Evolutionary conservation across 2,888 invertebrate species (phyloP), one percentile per base, ranked within the genome.

Genomic region (Cynaeus angustus): DNA sequence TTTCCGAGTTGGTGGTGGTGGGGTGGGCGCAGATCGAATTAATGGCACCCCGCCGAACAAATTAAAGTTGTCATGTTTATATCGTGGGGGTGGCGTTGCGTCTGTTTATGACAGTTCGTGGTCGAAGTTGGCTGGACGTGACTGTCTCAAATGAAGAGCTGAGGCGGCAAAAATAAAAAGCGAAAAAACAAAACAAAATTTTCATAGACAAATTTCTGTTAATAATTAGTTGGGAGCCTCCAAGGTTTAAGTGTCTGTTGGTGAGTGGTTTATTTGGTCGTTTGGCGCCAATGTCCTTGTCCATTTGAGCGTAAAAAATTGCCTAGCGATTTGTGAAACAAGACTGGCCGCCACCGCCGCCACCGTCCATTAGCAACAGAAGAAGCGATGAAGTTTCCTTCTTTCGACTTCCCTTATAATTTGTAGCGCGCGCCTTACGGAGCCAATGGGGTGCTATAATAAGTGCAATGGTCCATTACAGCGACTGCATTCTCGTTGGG

Each of bases 401-500:
- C 56, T 21, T 46, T 45, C 38, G 67, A 45, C 61, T 66, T 50
- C 66, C 16, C 9, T 14, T 41, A 64, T 67, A 70, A 70, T 70
- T 70, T 70, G 75, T 72, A 72, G 55, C 52, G 75, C 69, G 70
- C 69, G 73, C 21, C 59, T 38, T 21, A 12, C 73, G 75, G 74
- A 80, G 79, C 79, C 83, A 84, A 84, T 84, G 83, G 83, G 78
- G 82, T 82, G 83, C 80, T 78, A 80, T 82, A 83, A 83, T 83
- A 80, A 82, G 82, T 80, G 83, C 82, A 83, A 83, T 83, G 83
- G 82, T 79, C 83, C 82, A 82, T 83, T 61, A 66, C 80, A 41
- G 77, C 78, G 77, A 76, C 78, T 80, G 80, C 80, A 81, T 68
- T 68, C 66, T 56, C 33, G 52, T 46, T 37, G 28, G 67, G 30